A percentile compares a stretch with the other conserved stretches of the same genome.
phyloP scores from a whole-genome alignment of 2,797 vertebrate species.

The Eulemur albifrons region DNA sequence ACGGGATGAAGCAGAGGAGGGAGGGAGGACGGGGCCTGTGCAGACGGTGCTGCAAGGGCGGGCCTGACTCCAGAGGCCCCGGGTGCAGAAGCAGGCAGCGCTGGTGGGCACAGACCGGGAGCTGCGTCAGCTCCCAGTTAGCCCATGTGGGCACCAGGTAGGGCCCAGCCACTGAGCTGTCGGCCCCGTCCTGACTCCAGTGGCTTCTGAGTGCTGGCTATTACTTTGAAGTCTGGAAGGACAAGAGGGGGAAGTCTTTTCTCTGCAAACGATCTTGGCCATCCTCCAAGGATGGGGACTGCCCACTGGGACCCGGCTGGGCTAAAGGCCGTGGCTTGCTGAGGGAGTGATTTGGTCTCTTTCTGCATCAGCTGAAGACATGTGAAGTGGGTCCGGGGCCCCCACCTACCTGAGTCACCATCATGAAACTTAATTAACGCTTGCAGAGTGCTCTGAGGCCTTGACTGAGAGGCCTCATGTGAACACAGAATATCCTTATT shows the following conservation, averaged over 20 bases:
- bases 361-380: conserved; percentile 25
- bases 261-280: conserved; percentile 34
- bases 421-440: conserved; percentile 68
- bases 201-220: conserved; percentile 6
- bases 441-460: conserved; percentile 56
- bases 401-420: conserved; percentile 43
- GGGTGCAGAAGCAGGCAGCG: fast-evolving
- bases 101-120: neutral
- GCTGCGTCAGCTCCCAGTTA: neutral
- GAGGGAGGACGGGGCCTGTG: neutral
- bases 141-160: neutral
- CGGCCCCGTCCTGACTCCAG: neutral
- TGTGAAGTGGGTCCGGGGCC: conserved; percentile 21
- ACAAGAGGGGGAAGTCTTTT: conserved; percentile 30
- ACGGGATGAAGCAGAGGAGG: neutral
- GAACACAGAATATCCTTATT: conserved; percentile 54
- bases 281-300: neutral
- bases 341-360: conserved; percentile 30
- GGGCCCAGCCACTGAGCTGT: neutral
- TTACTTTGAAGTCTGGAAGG: conserved; percentile 40
- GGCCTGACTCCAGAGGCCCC: neutral
- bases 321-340: conserved; percentile 25
- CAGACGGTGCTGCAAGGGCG: neutral
- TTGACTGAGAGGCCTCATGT: conserved; percentile 49
- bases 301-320: neutral